Percentiles rank a stretch among this genome's conserved stretches.
phyloP scores from a whole-genome alignment of 2,888 invertebrate genomes.

The Caenorhabditis sp. region DNA sequence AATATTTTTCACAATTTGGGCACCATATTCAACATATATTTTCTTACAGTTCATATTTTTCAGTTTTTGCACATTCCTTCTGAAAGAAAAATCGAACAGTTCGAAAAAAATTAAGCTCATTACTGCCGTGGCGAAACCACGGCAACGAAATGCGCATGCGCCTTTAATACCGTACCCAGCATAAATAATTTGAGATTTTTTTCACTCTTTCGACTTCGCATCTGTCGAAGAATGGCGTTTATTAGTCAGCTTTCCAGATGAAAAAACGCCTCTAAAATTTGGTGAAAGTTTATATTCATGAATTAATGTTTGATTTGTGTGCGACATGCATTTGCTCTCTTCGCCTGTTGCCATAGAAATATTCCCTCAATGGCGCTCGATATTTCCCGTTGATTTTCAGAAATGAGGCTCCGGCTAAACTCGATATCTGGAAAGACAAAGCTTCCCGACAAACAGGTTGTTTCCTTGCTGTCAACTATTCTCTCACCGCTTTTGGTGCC shows the following conservation, averaged over 20 bases:
- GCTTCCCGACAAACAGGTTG: conserved; percentile 50
- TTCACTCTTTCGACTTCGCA: background rate
- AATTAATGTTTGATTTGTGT: background rate
- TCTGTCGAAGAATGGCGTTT: background rate
- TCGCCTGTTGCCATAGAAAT: conserved; percentile 27
- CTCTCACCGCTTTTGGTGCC: conserved; percentile 54
- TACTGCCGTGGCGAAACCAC: background rate
- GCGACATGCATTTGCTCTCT: background rate
- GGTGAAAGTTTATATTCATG: background rate
- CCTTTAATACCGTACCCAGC: conserved; percentile 26
- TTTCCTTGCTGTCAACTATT: conserved; percentile 40
- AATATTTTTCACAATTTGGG: no score
- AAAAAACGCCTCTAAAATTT: background rate
- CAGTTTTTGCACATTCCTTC: no score
- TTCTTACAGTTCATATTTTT: background rate
- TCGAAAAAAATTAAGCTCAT: background rate
- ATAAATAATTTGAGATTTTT: background rate
- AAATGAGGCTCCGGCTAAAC: conserved; percentile 61
- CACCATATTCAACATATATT: no score
- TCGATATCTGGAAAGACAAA: conserved; percentile 59
- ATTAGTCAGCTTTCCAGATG: background rate
- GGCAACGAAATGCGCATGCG: background rate
- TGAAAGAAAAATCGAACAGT: background rate
- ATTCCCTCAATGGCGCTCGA: background rate
- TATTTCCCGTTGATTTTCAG: conserved; percentile 26